A percentile compares a stretch with the other conserved stretches of the same genome.
Conservation (phyloP, 2,113 vertebrate genomes). For the Brienomyrus brachyistius region DNA sequence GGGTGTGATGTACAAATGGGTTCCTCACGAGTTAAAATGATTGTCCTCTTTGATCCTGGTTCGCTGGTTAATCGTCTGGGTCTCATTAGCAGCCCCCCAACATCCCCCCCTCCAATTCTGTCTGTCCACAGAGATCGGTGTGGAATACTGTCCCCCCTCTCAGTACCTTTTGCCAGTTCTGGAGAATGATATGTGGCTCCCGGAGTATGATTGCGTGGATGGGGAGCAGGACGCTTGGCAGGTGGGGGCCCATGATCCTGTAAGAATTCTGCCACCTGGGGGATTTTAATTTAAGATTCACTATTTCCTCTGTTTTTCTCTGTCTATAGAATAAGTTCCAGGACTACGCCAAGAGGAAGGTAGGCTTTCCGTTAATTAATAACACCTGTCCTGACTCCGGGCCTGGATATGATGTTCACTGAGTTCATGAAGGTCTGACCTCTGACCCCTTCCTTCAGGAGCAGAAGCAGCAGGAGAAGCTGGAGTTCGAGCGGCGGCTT, state of each 20-base stretch:
- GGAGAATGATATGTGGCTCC: constrained; percentile 59
- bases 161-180: constrained; percentile 71
- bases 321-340: constrained; percentile 78
- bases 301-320: constrained; percentile 25
- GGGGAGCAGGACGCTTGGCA: constrained; percentile 71
- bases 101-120: background rate
- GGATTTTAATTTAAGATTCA: background rate
- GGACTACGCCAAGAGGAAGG: constrained; percentile 91
- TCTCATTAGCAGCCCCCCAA: background rate
- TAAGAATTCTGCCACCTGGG: background rate
- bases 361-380: constrained; percentile 34
- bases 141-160: constrained; percentile 79
- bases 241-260: constrained; percentile 47
- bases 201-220: constrained; percentile 55
- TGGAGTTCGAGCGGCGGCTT: constrained; percentile 79
- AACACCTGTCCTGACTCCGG: background rate
- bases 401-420: background rate
- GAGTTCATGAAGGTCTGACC: background rate
- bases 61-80: background rate
- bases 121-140: constrained; percentile 67
- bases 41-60: background rate
- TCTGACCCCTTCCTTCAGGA: constrained; percentile 55
- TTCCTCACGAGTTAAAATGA: background rate
- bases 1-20: background rate
- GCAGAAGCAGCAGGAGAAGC: constrained; percentile 75